A percentile compares a stretch with the other conserved stretches of the same genome.
These are phyloP conservation scores for Melanogrammus aeglefinus DNA, from an alignment of 2,797 vertebrate genomes.

Conservation along the genomic window DNA sequence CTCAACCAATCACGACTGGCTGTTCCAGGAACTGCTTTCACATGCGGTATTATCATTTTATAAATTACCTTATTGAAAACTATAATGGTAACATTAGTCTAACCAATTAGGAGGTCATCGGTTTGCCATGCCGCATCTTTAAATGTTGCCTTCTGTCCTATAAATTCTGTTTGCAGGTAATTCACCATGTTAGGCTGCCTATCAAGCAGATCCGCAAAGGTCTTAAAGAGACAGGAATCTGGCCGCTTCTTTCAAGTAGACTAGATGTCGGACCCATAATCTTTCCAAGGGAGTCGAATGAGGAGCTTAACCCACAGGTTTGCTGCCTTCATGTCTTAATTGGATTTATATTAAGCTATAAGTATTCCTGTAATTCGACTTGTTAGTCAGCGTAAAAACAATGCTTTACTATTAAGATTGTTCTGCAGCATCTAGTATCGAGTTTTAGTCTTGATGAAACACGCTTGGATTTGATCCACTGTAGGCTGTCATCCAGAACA, in stretches of 20 bases:
- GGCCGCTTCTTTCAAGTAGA: constrained; percentile 2
- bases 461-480: not conserved
- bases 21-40: constrained; percentile 20
- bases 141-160: not conserved
- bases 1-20: constrained; percentile 17
- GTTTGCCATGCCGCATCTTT: no score
- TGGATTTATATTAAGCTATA: no score
- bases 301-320: not conserved
- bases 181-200: not conserved
- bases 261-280: constrained; percentile 1
- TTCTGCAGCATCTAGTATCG: not conserved
- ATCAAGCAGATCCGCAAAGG: not conserved
- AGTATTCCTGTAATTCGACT: not conserved
- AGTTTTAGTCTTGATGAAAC: not conserved
- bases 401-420: constrained; percentile 2
- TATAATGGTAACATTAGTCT: not conserved
- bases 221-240: constrained; percentile 9
- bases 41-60: constrained; percentile 19
- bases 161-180: constrained; percentile 1
- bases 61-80: not conserved
- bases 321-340: not conserved
- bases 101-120: no score
- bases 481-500: not conserved
- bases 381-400: not conserved
- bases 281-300: not conserved